Evolutionary conservation across 2,888 invertebrate species (phyloP), one percentile per base, ranked within the genome.

Genomic region (Trichogramma evanescens): DNA sequence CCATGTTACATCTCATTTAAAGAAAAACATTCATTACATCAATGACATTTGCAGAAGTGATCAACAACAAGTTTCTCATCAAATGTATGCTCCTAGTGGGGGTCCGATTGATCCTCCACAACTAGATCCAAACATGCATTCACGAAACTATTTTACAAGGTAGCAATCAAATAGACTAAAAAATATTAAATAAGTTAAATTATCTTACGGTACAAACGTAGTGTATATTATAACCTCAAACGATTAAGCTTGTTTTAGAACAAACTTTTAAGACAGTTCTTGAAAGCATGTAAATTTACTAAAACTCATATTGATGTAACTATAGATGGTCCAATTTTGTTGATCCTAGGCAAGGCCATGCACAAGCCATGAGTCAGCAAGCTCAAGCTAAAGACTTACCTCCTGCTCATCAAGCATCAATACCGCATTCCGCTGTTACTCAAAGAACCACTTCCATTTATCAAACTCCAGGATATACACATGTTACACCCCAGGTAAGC

Each of bases 331-430:
- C 26, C 26, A 26, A 26, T 26, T 26, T 26, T 52, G 44, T n/a
- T 41, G 48, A 48, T 54, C 63, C 6, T 63, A 77, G 77, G 50
- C 77, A 77, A 70, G 71, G 70, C 56, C 72, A 72, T 61, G 71
- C 72, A 41, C 71, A 71, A 65, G 67, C 73, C 40, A 67, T 77
- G 69, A 73, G 73, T 45, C 71, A 77, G 54, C 64, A 64, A 44
- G 71, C 73, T 45, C 72, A 72, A 59, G 69, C 69, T 0, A 77
- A 77, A 60, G 77, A 77, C 39, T 63, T 77, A 49, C 73, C 76
- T n/a, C 77, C 77, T 4, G 77, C 77, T 1, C 77, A 77, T 68
- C 77, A 77, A 63, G 76, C 76, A 41, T 78, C 78, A 0, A 61
- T 77, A 62, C 78, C 78, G 26, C 78, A 77, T 56, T 70, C 73